Conservation (phyloP, 2,888 invertebrate genomes). For the Dastarcus helophoroides region DNA sequence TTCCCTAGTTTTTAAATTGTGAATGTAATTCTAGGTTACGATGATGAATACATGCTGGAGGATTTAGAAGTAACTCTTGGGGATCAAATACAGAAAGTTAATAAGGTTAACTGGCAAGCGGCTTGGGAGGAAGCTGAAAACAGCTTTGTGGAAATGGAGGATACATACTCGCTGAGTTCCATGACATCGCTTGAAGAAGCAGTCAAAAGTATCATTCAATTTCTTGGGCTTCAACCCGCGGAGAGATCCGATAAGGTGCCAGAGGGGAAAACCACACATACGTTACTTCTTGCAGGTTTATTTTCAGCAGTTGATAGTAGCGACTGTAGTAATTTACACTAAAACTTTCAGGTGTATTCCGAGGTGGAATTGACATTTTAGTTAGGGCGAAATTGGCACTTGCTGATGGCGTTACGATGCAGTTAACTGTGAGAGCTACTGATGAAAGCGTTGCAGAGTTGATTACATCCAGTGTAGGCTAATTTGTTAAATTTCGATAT, state of each 20-base stretch:
- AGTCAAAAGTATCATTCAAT: constrained; percentile 69
- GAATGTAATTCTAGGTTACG: constrained; percentile 51
- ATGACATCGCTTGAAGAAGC: constrained; percentile 72
- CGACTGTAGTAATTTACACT: no score
- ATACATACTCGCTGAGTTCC: constrained; percentile 81
- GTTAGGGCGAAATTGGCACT: constrained; percentile 75
- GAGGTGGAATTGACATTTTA: constrained; percentile 83
- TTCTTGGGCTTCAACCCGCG: constrained; percentile 74
- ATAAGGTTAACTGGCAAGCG: constrained; percentile 59
- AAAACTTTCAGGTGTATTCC: constrained; percentile 63
- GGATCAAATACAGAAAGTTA: constrained; percentile 73
- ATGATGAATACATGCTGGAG: constrained; percentile 92
- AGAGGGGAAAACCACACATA: constrained; percentile 73
- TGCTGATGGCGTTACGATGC: constrained; percentile 85
- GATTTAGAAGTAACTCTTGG: constrained; percentile 77
- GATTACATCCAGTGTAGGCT: constrained; percentile 76
- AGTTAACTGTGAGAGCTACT: constrained; percentile 78
- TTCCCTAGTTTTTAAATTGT: neutral
- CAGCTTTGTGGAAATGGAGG: constrained; percentile 62
- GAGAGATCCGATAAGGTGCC: constrained; percentile 75
- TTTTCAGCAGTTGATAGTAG: no score
- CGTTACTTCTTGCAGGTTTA: constrained; percentile 70
- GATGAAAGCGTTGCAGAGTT: constrained; percentile 79
- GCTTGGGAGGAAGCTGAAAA: constrained; percentile 57
- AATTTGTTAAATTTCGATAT: constrained; percentile 26